Base-by-base conservation (phyloP, 2,888 invertebrate species). In the Perizoma flavofasciatum region DNA sequence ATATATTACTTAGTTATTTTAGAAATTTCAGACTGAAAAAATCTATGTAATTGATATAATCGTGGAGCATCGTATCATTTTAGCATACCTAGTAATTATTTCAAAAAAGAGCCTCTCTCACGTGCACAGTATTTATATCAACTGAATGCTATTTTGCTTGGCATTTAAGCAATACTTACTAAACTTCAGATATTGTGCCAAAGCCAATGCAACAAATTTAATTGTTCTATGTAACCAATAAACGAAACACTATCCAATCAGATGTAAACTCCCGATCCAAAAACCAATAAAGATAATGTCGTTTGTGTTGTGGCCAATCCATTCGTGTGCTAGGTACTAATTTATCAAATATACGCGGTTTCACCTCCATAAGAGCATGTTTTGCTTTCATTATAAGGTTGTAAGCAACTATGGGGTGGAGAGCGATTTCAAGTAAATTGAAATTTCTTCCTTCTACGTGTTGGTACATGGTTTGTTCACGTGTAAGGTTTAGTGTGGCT, bases 381-480 rank as follows among this genome's bases (percentile, higher is more conserved):
- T 77, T 67, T 66, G 69, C 71, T 78, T 74, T 72, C 71, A 73
- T 79, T 77, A 78, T 73, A 76, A 73, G 63, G 67, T 62, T 62
- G 63, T 75, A 67, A 69, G 71, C 68, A 70, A 70, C 66, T 61
- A 58, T 50, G 54, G 61, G 71, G 70, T 73, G 70, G 67, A 73
- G 74, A 77, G 68, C 77, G 75, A 75, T 82, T 83, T 81, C 77
- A 75, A 78, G 79, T 74, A 85, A 83, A 87, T 86, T 87, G 86
- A 86, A 86, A 83, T 82, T 84, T 86, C 82, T 83, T 83, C 77
- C 75, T 79, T 81, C 77, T 76, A 76, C 73, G 73, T 72, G 75
- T 73, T 43, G 41, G 49, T 58, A 55, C 57, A 56, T 34, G 55
- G 49, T 41, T 56, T 49, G 60, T 61, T 64, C 53, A 63, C 66